Evolutionary conservation across 2,888 invertebrate species (phyloP).

Genomic region (Xestoiulus laeticollis): DNA sequence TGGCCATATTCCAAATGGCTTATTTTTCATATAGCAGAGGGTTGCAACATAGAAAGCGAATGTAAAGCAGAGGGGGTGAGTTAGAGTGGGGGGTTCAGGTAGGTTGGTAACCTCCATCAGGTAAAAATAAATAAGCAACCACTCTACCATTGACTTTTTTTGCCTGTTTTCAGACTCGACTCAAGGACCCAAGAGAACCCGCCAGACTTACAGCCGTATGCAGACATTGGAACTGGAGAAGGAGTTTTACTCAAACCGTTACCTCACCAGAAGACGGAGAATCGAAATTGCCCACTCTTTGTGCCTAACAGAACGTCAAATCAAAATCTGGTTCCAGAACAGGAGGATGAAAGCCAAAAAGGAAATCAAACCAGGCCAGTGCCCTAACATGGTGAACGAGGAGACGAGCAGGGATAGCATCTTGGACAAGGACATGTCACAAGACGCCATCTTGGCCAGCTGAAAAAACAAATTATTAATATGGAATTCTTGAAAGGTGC

Average conservation of each 20-base stretch:
- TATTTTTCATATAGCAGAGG: neutral
- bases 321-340: slow-evolving; percentile 98
- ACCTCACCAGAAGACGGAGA: slow-evolving; percentile 93
- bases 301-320: slow-evolving; percentile 95
- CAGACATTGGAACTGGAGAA: slow-evolving; percentile 97
- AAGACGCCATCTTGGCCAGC: slow-evolving; percentile 1
- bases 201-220: slow-evolving; percentile 66
- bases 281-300: slow-evolving; percentile 97
- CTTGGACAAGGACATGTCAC: slow-evolving; percentile 30
- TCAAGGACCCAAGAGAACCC: slow-evolving; percentile 61
- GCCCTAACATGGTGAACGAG: neutral
- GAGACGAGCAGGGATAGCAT: slow-evolving; percentile 24
- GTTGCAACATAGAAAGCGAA: neutral
- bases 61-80: neutral
- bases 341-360: slow-evolving; percentile 99
- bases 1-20: slow-evolving; percentile 26
- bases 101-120: neutral
- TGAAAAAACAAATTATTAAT: neutral
- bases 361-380: slow-evolving; percentile 79
- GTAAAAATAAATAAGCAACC: neutral
- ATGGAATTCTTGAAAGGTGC: neutral
- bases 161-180: neutral
- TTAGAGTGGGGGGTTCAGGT: neutral
- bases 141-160: neutral
- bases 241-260: slow-evolving; percentile 98